Percentiles rank a stretch among this genome's conserved stretches.
phyloP scores from a whole-genome alignment of 2,797 vertebrate genomes.

The Poecilia wingei region DNA sequence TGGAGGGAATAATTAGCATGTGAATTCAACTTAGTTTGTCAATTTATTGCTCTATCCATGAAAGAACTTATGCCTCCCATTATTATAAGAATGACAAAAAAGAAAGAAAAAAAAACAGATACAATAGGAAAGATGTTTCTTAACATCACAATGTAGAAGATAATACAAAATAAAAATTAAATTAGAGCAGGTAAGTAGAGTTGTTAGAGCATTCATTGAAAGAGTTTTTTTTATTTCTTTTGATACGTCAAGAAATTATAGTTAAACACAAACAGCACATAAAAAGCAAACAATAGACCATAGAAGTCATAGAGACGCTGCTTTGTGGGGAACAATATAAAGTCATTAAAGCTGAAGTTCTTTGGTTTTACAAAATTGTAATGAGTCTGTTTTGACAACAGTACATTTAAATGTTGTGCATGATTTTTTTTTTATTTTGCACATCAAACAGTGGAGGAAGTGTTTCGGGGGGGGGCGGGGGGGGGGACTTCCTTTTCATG shows the following conservation, averaged over 20 bases:
- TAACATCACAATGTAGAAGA: neutral
- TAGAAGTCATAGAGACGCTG: neutral
- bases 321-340: conserved; percentile 5
- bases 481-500: conserved; percentile 69
- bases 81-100: conserved; percentile 8
- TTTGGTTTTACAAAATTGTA: neutral
- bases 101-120: neutral
- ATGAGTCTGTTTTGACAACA: conserved; percentile 36
- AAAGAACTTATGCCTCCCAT: conserved; percentile 12
- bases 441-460: conserved; percentile 41
- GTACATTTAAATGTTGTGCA: conserved; percentile 24
- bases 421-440: conserved; percentile 38
- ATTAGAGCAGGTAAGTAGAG: neutral
- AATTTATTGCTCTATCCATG: conserved; percentile 15
- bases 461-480: conserved; percentile 49
- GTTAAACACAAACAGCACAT: neutral
- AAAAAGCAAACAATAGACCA: neutral
- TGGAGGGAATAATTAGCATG: conserved; percentile 52
- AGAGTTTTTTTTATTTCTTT: too few species aligned
- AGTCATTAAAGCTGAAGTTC: conserved; percentile 1
- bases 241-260: neutral
- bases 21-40: conserved; percentile 38
- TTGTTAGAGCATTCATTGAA: neutral
- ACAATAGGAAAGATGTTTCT: neutral
- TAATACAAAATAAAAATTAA: neutral